Evolutionary conservation across 2,888 invertebrate species (phyloP), one percentile per base, ranked within the genome.

Genomic region (Polietes domitor): DNA sequence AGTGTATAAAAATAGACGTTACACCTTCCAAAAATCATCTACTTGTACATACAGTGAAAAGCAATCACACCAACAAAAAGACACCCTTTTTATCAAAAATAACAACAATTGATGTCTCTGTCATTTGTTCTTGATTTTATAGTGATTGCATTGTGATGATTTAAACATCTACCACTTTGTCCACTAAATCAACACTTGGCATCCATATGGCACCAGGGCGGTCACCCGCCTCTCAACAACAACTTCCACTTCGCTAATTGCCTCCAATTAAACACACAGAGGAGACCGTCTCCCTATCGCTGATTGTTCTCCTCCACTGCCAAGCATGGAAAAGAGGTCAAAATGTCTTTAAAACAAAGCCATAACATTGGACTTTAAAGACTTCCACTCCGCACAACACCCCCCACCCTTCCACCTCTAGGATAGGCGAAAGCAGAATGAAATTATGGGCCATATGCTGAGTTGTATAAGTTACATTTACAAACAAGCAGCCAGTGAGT

Each of bases 291-390:
- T n/a, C n/a, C n/a, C 43, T 41, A 68, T 68, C 17, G 24, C 5
- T 32, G 12, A 21, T 19, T 61, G 37, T 68, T 41, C 24, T 68
- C 17, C 24, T 41, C 21, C 43, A 43, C 41, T 41, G n/a, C 21
- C 79, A 73, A 83, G 12, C 21, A 7, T 10, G 17, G 53, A 78
- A 83, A 78, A 68, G 75, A 75, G 83, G 83, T 81, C 81, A 84
- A 78, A 75, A 72, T 37, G 77, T 78, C 43, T 68, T 65, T 21
- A 19, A 10, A 19, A 9, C 41, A 41, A 65, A 80, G 74, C 32
- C 28, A 53, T 32, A 70, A 80, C 61, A 79, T 58, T 61, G 65
- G 41, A 75, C 12, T 61, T 37, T 72, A 47, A 41, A 41, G 17
- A n/a, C 50, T 9, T 43, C 24, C 15, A 70, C 63, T 3, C 15